These are phyloP conservation scores for Calliopum simillimum DNA, from an alignment of 2,888 invertebrate species.

Conservation along the genomic window DNA sequence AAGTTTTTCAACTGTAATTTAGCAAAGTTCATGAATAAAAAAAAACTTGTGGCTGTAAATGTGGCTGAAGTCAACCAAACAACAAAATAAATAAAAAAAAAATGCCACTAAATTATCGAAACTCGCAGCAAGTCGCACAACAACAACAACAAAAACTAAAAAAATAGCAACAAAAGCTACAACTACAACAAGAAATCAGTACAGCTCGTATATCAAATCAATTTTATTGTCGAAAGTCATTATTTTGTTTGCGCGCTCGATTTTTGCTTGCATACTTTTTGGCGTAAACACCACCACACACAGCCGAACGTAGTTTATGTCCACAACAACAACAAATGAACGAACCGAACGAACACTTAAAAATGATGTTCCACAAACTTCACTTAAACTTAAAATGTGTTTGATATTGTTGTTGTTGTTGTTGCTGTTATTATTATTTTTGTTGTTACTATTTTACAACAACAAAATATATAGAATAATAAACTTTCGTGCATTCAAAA, in stretches of 20 bases:
- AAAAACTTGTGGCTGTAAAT: no score
- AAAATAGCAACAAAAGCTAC: no score
- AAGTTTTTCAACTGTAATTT: conserved; percentile 56
- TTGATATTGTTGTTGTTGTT: conserved; percentile 25
- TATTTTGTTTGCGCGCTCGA: conserved; percentile 33
- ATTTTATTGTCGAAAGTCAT: conserved; percentile 44
- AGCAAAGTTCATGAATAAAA: conserved; percentile 48
- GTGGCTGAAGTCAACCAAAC: no score
- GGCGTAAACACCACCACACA: not conserved
- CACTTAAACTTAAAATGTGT: conserved; percentile 38
- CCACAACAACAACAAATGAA: conserved; percentile 29
- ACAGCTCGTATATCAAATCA: conserved; percentile 54
- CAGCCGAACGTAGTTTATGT: conserved; percentile 1
- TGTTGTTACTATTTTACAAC: conserved; percentile 9
- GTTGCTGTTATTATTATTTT: not conserved
- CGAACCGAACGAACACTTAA: conserved; percentile 23
- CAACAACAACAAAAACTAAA: conserved; percentile 34
- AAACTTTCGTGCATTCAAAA: conserved; percentile 21
- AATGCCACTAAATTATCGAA: no score
- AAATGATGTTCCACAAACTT: conserved; percentile 39
- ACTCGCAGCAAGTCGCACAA: no score
- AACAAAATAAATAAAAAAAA: no score
- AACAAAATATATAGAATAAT: conserved; percentile 17
- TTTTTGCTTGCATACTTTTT: conserved; percentile 18
- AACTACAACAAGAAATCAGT: no score